Percentiles rank a stretch among this genome's conserved stretches.
phyloP scores from a whole-genome alignment of 1,140 invertebrate species.

The Hylaeus volcanicus region DNA sequence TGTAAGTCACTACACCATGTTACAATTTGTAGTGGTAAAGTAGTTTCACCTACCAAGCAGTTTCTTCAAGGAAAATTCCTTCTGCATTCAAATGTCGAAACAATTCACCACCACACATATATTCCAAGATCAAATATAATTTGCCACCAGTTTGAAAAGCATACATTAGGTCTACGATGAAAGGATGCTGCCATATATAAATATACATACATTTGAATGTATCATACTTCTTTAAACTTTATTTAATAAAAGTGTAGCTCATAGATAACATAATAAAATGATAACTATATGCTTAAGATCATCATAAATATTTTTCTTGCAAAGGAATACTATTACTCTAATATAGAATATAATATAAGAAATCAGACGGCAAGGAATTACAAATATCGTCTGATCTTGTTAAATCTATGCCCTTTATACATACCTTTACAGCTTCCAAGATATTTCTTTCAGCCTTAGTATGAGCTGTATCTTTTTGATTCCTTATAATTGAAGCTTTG shows the following conservation, averaged over 20 bases:
- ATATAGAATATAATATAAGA: background rate
- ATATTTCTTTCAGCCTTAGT: slow-evolving; percentile 99
- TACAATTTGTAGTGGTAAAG: background rate
- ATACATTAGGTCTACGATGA: slow-evolving; percentile 99
- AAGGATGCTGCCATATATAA: slow-evolving; percentile 90
- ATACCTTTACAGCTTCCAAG: slow-evolving; percentile 97
- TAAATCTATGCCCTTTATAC: background rate
- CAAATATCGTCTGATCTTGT: slow-evolving; percentile 1
- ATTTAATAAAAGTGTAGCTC: background rate
- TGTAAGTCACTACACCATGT: background rate
- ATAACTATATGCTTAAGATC: background rate
- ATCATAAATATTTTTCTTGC: slow-evolving; percentile 27
- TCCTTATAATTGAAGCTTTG: slow-evolving; percentile 98
- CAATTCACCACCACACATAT: slow-evolving; percentile 97
- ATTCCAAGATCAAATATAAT: slow-evolving; percentile 98
- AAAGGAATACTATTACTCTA: background rate
- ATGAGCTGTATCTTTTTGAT: slow-evolving; percentile 99
- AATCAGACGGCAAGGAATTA: slow-evolving; percentile 14
- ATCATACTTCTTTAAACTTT: background rate
- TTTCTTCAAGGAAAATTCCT: slow-evolving; percentile 99
- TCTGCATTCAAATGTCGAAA: slow-evolving; percentile 99
- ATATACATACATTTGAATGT: slow-evolving; percentile 35
- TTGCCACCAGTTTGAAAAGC: slow-evolving; percentile 99
- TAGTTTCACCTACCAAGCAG: slow-evolving; percentile 88
- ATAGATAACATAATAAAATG: slow-evolving; percentile 53